Evolutionary conservation across 37 sponge, comb jelly and placozoan species (phyloP).

Genomic region (Haliclona indistincta): DNA sequence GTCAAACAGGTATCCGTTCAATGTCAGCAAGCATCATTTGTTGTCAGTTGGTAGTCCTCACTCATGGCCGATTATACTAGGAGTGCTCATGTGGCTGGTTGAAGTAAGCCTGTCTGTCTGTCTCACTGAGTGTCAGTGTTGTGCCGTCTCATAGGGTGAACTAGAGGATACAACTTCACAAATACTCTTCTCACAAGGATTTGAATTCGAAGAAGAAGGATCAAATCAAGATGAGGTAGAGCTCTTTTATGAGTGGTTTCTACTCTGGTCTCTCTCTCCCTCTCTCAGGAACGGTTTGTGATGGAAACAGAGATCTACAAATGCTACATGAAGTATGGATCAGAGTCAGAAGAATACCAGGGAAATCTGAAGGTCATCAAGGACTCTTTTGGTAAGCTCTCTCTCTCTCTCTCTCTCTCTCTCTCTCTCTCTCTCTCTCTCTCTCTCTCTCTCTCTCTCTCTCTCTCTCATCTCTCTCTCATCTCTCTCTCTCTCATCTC

Average conservation of each 20-base stretch:
- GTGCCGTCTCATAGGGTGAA: not conserved
- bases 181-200: conserved; percentile 17
- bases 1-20: conserved; percentile 59
- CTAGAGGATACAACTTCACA: conserved; percentile 12
- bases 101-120: conserved; percentile 48
- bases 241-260: not conserved
- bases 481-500: no score
- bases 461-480: no score
- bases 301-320: conserved; percentile 23
- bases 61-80: conserved; percentile 77
- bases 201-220: conserved; percentile 39
- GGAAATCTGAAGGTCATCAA: no score
- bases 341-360: conserved; percentile 32
- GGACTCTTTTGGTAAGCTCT: no score
- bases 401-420: not conserved
- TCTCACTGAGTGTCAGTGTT: not conserved
- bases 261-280: conserved; percentile 32
- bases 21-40: conserved; percentile 64
- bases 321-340: conserved; percentile 13
- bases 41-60: conserved; percentile 79
- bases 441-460: not conserved
- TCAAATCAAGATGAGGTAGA: not conserved
- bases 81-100: conserved; percentile 63
- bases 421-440: not conserved
- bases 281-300: conserved; percentile 15